phyloP scores from a whole-genome alignment of 1,140 invertebrate species.

The Ips typographus region DNA sequence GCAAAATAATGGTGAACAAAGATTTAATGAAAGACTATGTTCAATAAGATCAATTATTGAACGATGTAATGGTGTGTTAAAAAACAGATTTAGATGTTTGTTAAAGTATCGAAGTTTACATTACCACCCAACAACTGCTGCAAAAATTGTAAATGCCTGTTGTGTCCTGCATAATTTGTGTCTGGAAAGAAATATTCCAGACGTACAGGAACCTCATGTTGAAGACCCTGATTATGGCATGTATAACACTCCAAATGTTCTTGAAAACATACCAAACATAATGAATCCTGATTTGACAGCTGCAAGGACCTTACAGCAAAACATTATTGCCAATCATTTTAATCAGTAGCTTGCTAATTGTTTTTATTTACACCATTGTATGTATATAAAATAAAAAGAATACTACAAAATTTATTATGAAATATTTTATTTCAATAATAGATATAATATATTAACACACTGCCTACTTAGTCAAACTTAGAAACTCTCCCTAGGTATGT shows the following conservation, averaged over 20 bases:
- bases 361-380: too few relatives aligned
- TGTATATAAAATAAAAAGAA: too few relatives aligned
- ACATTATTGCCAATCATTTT: slow-evolving; percentile 20
- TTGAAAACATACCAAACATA: not conserved
- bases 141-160: slow-evolving; percentile 39
- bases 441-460: too few relatives aligned
- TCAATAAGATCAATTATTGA: slow-evolving; percentile 28
- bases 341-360: not conserved
- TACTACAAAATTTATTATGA: too few relatives aligned
- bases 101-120: slow-evolving; percentile 27
- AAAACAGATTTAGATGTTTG: slow-evolving; percentile 38
- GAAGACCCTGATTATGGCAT: slow-evolving; percentile 22
- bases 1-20: slow-evolving; percentile 7
- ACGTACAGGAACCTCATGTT: slow-evolving; percentile 14
- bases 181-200: slow-evolving; percentile 14
- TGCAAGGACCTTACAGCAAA: slow-evolving; percentile 16
- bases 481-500: too few relatives aligned
- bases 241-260: not conserved
- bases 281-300: slow-evolving; percentile 14
- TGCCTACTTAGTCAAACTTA: too few relatives aligned
- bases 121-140: slow-evolving; percentile 32
- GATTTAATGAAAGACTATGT: slow-evolving; percentile 20
- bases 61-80: slow-evolving; percentile 30
- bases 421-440: too few relatives aligned
- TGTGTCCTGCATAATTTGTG: slow-evolving; percentile 36